Percentiles rank a stretch among this genome's conserved stretches.
These are phyloP conservation scores for Dicentrarchus labrax DNA, from an alignment of 2,113 vertebrate genomes.

Conservation along the genomic window DNA sequence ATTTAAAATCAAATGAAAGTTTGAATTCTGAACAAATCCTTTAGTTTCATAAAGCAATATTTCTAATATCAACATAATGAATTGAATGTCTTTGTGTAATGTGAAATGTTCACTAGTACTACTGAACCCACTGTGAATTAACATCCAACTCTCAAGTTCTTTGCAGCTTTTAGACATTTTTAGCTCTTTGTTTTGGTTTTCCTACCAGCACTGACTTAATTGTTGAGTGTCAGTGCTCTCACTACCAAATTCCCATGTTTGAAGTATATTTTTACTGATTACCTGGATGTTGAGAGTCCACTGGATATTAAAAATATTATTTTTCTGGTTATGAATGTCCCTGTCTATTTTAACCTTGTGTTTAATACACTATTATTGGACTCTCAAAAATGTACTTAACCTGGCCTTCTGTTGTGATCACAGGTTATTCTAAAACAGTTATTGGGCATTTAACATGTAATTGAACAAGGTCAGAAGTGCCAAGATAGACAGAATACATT, in stretches of 20 bases:
- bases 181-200: neutral
- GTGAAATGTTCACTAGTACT: no score
- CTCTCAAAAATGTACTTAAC: no score
- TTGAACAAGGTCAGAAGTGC: slow-evolving; percentile 16
- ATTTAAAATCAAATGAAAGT: neutral
- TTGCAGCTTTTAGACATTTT: neutral
- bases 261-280: neutral
- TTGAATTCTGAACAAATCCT: no score
- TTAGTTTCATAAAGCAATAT: no score
- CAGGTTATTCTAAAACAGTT: slow-evolving; percentile 13
- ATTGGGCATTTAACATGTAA: slow-evolving; percentile 23
- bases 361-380: slow-evolving; percentile 2
- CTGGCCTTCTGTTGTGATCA: no score
- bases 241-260: neutral
- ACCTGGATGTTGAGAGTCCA: neutral
- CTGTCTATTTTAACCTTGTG: neutral
- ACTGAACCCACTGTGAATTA: neutral
- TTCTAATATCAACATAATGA: no score
- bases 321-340: neutral
- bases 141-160: neutral
- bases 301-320: neutral
- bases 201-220: neutral
- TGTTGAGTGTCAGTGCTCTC: neutral
- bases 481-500: neutral
- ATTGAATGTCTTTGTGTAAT: no score